A percentile compares a stretch with the other conserved stretches of the same genome.
Evolutionary conservation across 2,113 vertebrate species (phyloP).

Genomic region (Dinomys branickii): DNA sequence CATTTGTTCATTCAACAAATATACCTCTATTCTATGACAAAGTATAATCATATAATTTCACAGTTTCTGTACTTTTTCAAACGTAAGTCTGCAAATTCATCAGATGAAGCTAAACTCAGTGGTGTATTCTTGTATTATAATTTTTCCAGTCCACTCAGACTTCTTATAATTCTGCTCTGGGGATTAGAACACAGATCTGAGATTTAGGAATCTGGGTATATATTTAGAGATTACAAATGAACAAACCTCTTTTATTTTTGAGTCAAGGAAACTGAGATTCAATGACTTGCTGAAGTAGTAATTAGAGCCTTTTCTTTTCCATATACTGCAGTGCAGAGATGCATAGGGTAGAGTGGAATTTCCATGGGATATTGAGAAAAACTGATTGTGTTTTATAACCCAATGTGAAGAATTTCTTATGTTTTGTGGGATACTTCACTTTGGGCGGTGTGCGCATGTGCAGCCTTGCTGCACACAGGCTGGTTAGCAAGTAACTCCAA

Average conservation of each 20-base stretch:
- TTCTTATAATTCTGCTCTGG: background rate
- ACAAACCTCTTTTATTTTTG: background rate
- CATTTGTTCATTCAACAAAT: slow-evolving; percentile 20
- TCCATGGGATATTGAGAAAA: slow-evolving; percentile 15
- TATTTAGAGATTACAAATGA: slow-evolving; percentile 20
- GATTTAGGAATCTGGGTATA: background rate
- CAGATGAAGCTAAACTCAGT: background rate
- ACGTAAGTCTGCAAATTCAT: slow-evolving; percentile 19
- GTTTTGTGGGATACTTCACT: background rate
- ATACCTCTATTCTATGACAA: background rate
- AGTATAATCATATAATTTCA: background rate
- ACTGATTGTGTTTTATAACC: background rate
- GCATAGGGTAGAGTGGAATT: background rate
- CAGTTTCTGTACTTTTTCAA: slow-evolving; percentile 9
- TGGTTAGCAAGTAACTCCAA: background rate
- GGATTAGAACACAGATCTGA: background rate
- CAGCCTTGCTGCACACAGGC: background rate
- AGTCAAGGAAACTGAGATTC: slow-evolving; percentile 37
- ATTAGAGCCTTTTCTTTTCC: background rate
- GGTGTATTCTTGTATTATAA: background rate
- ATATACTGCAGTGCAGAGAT: background rate
- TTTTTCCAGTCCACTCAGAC: background rate
- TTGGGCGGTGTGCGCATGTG: no score
- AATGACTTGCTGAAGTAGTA: background rate
- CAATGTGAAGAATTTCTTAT: background rate